Base-by-base conservation (phyloP, 2,113 vertebrate species). In the Zosterops pallidus region DNA sequence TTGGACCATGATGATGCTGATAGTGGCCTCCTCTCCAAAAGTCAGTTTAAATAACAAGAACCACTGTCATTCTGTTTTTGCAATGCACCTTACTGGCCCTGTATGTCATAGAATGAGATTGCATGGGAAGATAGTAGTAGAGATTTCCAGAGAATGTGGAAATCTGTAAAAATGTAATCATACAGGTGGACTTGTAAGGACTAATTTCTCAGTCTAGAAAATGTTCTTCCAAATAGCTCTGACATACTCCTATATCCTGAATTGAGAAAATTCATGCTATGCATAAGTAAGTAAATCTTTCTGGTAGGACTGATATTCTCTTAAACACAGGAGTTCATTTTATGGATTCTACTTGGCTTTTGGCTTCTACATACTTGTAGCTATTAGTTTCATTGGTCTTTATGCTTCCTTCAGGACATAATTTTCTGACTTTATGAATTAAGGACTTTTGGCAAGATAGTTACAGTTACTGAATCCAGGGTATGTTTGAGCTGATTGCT, bases 41-140 rank as follows among this genome's bases (percentile, higher is more conserved):
- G 41, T 82, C 41, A 50, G 39, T 74, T 87, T 93, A 86, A 94
- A 72, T 94, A 87, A 64, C 59, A 44, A 91, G 75, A 81, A 59
- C 22, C 0, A 2, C 76, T 87, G 44, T 56, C 3, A n/a, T 57
- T 89, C 89, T 71, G 17, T 84, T 80, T 50, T 46, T 92, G 82
- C 41, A 81, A 6, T 71, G 13, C 31, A 72, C 19, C n/a, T 87
- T 87, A 46, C 33, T 74, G 31, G 13, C 33, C 10, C 1, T 57
- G 1, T 41, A 57, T 70, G 88, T 90, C 49, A 64, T 37, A 75
- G 46, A 89, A 71, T 4, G 37, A 68, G 49, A 85, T 41, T 78
- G 50, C 18, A 44, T 84, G 35, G 83, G 55, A 86, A 59, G 55
- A 12, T 9, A 17, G 13, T 9, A 17, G 13, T 60, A 78, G n/a